Evolutionary conservation across 2,888 invertebrate genomes (phyloP), one percentile per base, ranked within the genome.

Genomic region (Flexamia atlantica): DNA sequence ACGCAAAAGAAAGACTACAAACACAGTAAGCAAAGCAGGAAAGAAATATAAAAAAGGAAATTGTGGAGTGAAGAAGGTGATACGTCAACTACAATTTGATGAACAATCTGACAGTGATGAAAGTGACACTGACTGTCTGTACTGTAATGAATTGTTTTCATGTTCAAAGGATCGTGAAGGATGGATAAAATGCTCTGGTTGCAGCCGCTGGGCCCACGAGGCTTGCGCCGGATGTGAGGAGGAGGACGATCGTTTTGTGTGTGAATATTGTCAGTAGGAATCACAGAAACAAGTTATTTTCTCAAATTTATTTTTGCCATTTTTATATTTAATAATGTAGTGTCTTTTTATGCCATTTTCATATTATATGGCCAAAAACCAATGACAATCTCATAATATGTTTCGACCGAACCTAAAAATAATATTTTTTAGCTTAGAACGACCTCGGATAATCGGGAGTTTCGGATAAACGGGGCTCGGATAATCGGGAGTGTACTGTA

Each of bases 81-180:
- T 20, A 72, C 72, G 72, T 72, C 72, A 72, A 72, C 20, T 72
- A 42, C 28, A 68, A 68, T 72, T 72, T 72, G 76, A 83, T 30
- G 79, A 83, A 20, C 46, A 74, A 53, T 20, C 20, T 76, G 46
- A 76, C 42, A 76, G 76, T 23, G 50, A 76, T 50, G 50, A 40
- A 46, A 76, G 28, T 57, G 83, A 53, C 57, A 72, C 50, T 36
- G 83, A 50, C 50, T 83, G 57, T 74, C 50, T 83, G 42, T 83
- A 57, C 68, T 83, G 76, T 53, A 72, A 50, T 32, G 72, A 70
- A 36, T 70, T 32, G 32, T 72, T 50, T 82, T 72, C 72, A n/a
- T 36, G 50, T 30, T 82, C 82, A 50, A 82, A 82, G 64, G n/a
- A 46, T 32, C n/a, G 32, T 46, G 82, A 82, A 82, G 82, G 81